Evolutionary conservation across 2,113 vertebrate genomes (phyloP).

Genomic region (human (Homo sapiens)): DNA sequence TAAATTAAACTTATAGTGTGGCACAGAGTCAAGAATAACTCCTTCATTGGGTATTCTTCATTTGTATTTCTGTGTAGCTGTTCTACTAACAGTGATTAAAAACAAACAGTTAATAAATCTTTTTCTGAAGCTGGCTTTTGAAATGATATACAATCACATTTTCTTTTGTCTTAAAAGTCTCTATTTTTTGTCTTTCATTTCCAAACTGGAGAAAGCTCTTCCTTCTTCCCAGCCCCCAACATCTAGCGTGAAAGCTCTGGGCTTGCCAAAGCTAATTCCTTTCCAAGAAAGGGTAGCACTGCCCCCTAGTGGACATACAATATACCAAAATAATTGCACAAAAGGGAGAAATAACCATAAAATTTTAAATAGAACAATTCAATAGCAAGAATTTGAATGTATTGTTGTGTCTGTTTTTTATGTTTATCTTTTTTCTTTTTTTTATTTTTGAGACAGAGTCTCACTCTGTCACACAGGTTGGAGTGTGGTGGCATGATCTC

Average conservation of each 20-base stretch:
- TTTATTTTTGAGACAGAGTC: too few species aligned
- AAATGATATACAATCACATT: slow-evolving; percentile 36
- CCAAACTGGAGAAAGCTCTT: background rate
- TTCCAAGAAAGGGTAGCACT: slow-evolving; percentile 74
- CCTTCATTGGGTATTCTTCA: background rate
- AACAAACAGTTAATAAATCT: background rate
- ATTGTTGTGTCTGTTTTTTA: background rate
- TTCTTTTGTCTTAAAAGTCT: slow-evolving; percentile 54
- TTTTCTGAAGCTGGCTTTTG: slow-evolving; percentile 2
- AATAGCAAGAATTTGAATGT: background rate
- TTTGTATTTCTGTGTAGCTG: slow-evolving; percentile 21
- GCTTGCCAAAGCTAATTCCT: background rate
- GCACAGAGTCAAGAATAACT: background rate
- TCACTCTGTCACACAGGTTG: too few species aligned
- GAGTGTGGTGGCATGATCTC: too few species aligned
- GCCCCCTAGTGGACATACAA: slow-evolving; percentile 76
- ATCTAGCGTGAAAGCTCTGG: background rate
- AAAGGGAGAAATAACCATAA: background rate
- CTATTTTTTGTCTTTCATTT: slow-evolving; percentile 34
- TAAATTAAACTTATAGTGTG: background rate
- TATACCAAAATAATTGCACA: background rate
- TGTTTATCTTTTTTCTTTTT: too few species aligned
- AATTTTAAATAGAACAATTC: background rate
- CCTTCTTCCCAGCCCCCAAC: background rate
- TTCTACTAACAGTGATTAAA: background rate